Percentiles rank a stretch among this genome's conserved stretches.
phyloP scores from a whole-genome alignment of 2,888 invertebrate species.

The Melanchra persicariae region DNA sequence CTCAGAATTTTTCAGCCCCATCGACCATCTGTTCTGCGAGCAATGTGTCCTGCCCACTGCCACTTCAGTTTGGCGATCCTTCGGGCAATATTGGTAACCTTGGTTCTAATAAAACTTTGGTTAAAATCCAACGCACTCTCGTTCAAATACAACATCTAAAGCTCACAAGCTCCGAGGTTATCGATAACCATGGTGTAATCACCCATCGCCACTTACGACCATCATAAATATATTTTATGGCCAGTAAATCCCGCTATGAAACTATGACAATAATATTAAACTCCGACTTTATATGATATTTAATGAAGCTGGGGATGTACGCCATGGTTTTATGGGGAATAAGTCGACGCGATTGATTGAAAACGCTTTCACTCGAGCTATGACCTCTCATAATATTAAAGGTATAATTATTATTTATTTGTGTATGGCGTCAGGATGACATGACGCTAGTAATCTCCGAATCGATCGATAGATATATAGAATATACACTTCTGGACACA shows the following conservation, averaged over 20 bases:
- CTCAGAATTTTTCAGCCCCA: too few relatives aligned
- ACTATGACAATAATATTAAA: constrained; percentile 69
- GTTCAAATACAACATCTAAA: neutral
- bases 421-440: too few relatives aligned
- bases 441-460: too few relatives aligned
- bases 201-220: constrained; percentile 37
- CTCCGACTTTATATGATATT: constrained; percentile 1
- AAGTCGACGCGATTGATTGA: constrained; percentile 19
- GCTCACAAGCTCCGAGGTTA: constrained; percentile 13
- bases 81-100: too few relatives aligned
- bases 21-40: too few relatives aligned
- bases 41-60: too few relatives aligned
- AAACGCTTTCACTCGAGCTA: constrained; percentile 6
- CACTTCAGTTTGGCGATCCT: too few relatives aligned
- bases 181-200: constrained; percentile 24
- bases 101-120: too few relatives aligned
- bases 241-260: constrained; percentile 64
- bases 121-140: neutral
- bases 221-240: constrained; percentile 62
- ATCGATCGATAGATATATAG: too few relatives aligned
- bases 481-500: too few relatives aligned
- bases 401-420: too few relatives aligned
- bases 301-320: constrained; percentile 19
- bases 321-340: constrained; percentile 27
- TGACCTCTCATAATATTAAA: constrained; percentile 24